phyloP scores from a whole-genome alignment of 2,888 invertebrate genomes.

The Heliconius cydno region DNA sequence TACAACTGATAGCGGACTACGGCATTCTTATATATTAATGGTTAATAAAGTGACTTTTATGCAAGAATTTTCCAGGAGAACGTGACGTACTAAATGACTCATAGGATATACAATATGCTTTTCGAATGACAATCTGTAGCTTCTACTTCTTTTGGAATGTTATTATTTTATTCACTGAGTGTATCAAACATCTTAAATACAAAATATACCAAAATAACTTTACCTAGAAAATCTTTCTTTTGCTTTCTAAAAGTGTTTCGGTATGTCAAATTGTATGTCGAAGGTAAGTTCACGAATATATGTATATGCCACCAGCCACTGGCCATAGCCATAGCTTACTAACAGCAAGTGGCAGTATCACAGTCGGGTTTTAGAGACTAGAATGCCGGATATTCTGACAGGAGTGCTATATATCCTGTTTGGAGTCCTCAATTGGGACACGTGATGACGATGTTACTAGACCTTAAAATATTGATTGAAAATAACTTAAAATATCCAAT shows the following conservation, averaged over 20 bases:
- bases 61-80: slow-evolving; percentile 6
- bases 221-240: not conserved
- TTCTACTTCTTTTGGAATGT: slow-evolving; percentile 3
- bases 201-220: not conserved
- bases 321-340: not conserved
- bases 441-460: not conserved
- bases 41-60: slow-evolving; percentile 5
- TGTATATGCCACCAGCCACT: not conserved
- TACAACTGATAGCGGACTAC: not conserved
- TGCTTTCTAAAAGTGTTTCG: not conserved
- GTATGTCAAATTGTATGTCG: not conserved
- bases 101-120: slow-evolving; percentile 24
- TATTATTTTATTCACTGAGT: not conserved
- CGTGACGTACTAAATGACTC: slow-evolving; percentile 8
- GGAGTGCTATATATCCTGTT: not conserved
- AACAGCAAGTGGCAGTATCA: not conserved
- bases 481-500: not conserved
- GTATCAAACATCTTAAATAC: not conserved
- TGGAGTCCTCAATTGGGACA: not conserved
- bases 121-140: slow-evolving; percentile 14
- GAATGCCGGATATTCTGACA: not conserved
- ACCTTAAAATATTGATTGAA: not conserved
- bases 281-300: not conserved
- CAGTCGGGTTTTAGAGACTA: not conserved
- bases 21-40: not conserved